Conservation (phyloP, 2,113 vertebrate genomes). For the Malurus alboscapulatus region DNA sequence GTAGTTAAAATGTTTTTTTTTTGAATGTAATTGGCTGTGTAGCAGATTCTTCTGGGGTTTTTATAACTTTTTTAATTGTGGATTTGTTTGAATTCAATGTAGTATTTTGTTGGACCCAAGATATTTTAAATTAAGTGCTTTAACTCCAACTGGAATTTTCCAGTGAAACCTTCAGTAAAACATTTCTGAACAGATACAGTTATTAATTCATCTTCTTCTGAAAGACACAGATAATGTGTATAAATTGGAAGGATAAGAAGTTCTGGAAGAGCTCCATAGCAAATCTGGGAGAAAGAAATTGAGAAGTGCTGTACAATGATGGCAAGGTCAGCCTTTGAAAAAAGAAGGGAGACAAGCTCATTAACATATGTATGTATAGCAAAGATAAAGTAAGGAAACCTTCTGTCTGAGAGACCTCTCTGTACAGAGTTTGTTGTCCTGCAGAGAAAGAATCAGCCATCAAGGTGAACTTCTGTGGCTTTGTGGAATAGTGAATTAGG, state of each 20-base stretch:
- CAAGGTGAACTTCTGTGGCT: neutral
- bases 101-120: neutral
- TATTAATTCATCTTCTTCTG: neutral
- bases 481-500: neutral
- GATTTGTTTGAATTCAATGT: neutral
- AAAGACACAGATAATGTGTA: neutral
- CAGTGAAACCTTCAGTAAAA: neutral
- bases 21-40: neutral
- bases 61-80: neutral
- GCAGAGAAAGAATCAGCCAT: neutral
- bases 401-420: neutral
- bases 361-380: neutral
- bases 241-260: neutral
- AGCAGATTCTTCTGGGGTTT: neutral
- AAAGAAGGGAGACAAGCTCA: neutral
- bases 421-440: neutral
- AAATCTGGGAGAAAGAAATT: neutral
- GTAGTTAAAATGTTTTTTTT: neutral
- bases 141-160: neutral
- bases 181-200: neutral
- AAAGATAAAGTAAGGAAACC: neutral
- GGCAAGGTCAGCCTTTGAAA: neutral
- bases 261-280: neutral
- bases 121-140: neutral
- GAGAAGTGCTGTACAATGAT: neutral